Evolutionary conservation across 2,888 invertebrate species (phyloP), one percentile per base, ranked within the genome.

Genomic region (Dicyrtomina minuta): DNA sequence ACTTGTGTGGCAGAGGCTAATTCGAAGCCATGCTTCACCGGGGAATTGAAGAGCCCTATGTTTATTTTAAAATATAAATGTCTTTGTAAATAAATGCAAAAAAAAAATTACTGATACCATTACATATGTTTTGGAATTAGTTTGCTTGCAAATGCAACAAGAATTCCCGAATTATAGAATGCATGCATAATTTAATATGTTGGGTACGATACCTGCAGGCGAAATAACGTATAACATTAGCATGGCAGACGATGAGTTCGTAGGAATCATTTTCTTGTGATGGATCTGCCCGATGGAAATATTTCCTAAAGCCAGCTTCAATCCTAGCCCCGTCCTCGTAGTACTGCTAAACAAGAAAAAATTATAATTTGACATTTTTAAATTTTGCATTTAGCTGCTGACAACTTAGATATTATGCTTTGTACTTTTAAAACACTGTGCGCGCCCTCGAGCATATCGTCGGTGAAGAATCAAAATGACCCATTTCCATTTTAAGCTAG

Each of bases 211-310:
- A 91, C 91, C 90, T 88, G 86, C 93, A 93, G n/a, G 92, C 89
- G 80, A 93, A 93, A 83, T 93, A 98, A 58, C 96, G 86, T 79
- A 99, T 99, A 26, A 99, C 98, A 83, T 99, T 99, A 4, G 93
- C 97, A 82, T 99, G 99, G 78, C 98, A 98, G 2, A 99, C 96
- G 66, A 98, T 84, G 53, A 99, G 81, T 43, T 96, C 96, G 81
- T 91, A 94, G 0, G 89, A 87, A 81, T 96, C 95, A 55, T 89
- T 84, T 1, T 87, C 85, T 82, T 98, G 96, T 0, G 85, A 84
- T 0, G 90, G 87, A 46, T 88, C 86, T 1, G 98, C 97, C 62
- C 99, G 86, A 82, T 97, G 88, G 82, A 99, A 93, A 83, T 95
- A 93, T 78, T 90, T 89, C 59, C 96, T 85, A 83, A 96, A 99